Evolutionary conservation across 2,888 invertebrate genomes (phyloP).

Genomic region (Drosophila subsilvestris): DNA sequence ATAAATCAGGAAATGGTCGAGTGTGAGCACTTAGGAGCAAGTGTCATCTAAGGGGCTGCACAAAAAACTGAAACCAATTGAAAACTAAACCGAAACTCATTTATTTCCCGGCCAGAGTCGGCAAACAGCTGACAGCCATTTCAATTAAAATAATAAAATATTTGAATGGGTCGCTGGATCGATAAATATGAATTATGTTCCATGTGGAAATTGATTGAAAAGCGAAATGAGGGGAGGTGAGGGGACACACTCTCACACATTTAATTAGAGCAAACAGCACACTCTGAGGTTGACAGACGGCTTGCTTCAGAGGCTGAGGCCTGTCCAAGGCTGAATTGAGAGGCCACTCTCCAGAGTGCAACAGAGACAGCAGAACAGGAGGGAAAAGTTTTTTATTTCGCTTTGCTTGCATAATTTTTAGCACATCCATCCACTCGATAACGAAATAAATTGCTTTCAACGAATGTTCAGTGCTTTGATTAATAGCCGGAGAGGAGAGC

Average conservation of each 20-base stretch:
- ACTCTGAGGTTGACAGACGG: conserved; percentile 11
- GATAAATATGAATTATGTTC: conserved; percentile 51
- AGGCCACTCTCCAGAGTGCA: conserved; percentile 16
- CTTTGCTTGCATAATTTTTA: conserved; percentile 58
- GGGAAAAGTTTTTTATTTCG: conserved; percentile 28
- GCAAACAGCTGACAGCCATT: conserved; percentile 40
- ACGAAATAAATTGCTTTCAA: conserved; percentile 79
- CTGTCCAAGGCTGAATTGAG: neutral
- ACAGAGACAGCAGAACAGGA: conserved; percentile 1
- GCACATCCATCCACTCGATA: conserved; percentile 66
- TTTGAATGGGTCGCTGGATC: conserved; percentile 26
- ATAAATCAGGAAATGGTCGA: conserved; percentile 35
- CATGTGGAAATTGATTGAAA: neutral
- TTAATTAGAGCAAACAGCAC: conserved; percentile 46
- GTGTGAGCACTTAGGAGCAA: conserved; percentile 33
- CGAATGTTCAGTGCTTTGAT: conserved; percentile 77
- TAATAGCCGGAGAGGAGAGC: conserved; percentile 55
- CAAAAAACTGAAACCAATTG: conserved; percentile 17
- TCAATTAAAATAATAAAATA: conserved; percentile 62
- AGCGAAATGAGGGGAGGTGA: neutral
- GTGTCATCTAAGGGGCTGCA: conserved; percentile 1
- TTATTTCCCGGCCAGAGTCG: conserved; percentile 34
- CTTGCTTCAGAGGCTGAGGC: neutral
- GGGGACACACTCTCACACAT: conserved; percentile 10
- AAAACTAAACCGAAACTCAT: conserved; percentile 40